Percentiles rank a stretch among this genome's conserved stretches.
Conservation (phyloP, 2,888 invertebrate genomes). For the Sthenelais limicola region DNA sequence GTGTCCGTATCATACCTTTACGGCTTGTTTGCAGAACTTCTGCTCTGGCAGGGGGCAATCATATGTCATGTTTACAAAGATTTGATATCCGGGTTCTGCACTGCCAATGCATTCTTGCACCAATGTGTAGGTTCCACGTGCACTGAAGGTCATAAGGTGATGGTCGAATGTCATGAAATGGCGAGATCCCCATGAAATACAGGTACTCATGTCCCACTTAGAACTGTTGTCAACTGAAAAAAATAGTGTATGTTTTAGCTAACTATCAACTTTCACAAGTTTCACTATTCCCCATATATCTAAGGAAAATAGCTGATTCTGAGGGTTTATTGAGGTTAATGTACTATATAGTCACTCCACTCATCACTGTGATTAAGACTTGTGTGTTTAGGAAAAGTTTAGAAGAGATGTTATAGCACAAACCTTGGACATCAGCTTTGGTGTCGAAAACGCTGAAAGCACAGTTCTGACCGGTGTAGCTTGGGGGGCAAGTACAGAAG, state of each 20-base stretch:
- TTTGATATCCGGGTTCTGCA: slow-evolving; percentile 45
- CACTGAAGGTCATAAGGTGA: slow-evolving; percentile 46
- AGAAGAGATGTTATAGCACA: background rate
- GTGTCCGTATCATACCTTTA: slow-evolving; percentile 46
- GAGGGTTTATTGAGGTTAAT: background rate
- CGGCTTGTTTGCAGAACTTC: slow-evolving; percentile 46
- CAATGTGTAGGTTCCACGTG: slow-evolving; percentile 51
- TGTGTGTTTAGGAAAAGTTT: background rate
- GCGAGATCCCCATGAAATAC: slow-evolving; percentile 45
- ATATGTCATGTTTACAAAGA: slow-evolving; percentile 51
- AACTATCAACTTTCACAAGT: no score
- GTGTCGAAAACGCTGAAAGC: slow-evolving; percentile 51
- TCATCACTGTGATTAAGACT: background rate
- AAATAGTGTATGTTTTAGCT: background rate
- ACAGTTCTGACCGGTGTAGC: slow-evolving; percentile 85
- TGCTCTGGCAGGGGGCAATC: slow-evolving; percentile 42
- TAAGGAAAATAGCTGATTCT: no score
- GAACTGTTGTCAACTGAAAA: slow-evolving; percentile 41
- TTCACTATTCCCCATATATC: no score
- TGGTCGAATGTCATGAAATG: slow-evolving; percentile 52
- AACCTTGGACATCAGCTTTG: slow-evolving; percentile 11
- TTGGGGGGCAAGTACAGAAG: slow-evolving; percentile 90
- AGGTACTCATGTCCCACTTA: slow-evolving; percentile 42
- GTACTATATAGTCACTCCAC: background rate
- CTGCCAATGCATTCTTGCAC: slow-evolving; percentile 50